Evolutionary conservation across 1,140 invertebrate genomes (phyloP).

Genomic region (Delia radicum): DNA sequence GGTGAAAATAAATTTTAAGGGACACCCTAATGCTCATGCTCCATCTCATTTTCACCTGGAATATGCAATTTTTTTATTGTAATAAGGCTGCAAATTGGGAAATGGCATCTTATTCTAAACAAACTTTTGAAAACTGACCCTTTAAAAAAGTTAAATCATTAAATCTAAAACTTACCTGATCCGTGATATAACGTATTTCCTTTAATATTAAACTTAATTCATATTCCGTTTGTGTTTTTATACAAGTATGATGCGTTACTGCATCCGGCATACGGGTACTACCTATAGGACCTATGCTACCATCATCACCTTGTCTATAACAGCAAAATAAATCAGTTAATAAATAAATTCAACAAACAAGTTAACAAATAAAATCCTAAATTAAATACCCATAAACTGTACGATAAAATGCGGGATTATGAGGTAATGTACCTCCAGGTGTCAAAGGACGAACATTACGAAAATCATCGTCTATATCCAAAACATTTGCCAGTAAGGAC

Average conservation of each 20-base stretch:
- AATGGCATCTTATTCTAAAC: no score
- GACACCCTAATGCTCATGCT: no score
- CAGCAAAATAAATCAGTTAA: neutral
- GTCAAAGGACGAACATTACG: conserved; percentile 59
- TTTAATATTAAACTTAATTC: conserved; percentile 92
- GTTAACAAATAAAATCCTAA: neutral
- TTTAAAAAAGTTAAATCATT: neutral
- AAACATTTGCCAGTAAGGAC: conserved; percentile 90
- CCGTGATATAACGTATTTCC: conserved; percentile 83
- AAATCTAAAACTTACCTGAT: conserved; percentile 59
- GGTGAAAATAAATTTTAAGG: no score
- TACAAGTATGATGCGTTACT: conserved; percentile 64
- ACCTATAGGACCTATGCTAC: conserved; percentile 57
- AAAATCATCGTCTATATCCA: conserved; percentile 93
- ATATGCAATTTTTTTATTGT: no score
- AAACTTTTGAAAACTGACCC: neutral
- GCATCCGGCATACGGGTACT: conserved; percentile 63
- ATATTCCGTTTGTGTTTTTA: conserved; percentile 76
- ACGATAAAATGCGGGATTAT: conserved; percentile 56
- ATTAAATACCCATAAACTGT: conserved; percentile 54
- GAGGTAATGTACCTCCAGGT: conserved; percentile 58
- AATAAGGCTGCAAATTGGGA: no score
- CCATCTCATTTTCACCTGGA: no score
- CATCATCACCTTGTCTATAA: conserved; percentile 55
- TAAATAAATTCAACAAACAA: neutral